Evolutionary conservation across 2,797 vertebrate species (phyloP), one percentile per base, ranked within the genome.

Genomic region (Sebastolobus altivelis): DNA sequence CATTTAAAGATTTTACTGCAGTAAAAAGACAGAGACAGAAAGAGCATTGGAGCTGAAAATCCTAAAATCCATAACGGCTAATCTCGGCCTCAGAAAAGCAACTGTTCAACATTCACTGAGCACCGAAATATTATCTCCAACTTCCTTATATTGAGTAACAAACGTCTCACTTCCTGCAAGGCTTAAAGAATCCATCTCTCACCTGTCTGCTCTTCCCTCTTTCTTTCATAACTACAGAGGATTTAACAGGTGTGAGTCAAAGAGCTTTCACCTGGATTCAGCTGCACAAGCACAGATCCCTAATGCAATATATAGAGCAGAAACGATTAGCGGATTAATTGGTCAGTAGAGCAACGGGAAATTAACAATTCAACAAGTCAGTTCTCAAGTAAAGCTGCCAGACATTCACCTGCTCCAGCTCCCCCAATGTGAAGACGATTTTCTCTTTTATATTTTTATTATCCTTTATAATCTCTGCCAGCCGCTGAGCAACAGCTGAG

Each of bases 41-140:
- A 37, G 13, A 62, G 22, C 18, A 31, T 14, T 1, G 29, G 33
- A 59, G 49, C 54, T 0, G 1, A 18, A 66, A 71, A 82, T 79
- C 72, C 59, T 9, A 9, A 86, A 65, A 81, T 79, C 68, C 43
- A 76, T 67, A 35, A 49, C 8, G 31, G 11, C 65, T 79, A 60
- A 83, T 85, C 66, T 77, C 65, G 22, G 22, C 73, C 25, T 78
- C 69, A 70, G 40, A 85, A 68, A 82, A 6, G 27, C 67, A 79
- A 81, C 80, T 1, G 0, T 54, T 58, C 65, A 65, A 18, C 61
- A 65, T 43, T 71, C 65, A 69, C 61, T 27, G 43, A 74, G 59
- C 56, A 13, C 29, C 35, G 55, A 69, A 71, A 79, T 52, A 61
- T 75, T 3, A 82, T 43, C 59, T 61, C 67, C 40, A n/a, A 49